Base-by-base conservation (phyloP, 2,888 invertebrate species). In the Pardosa pseudoannulata region DNA sequence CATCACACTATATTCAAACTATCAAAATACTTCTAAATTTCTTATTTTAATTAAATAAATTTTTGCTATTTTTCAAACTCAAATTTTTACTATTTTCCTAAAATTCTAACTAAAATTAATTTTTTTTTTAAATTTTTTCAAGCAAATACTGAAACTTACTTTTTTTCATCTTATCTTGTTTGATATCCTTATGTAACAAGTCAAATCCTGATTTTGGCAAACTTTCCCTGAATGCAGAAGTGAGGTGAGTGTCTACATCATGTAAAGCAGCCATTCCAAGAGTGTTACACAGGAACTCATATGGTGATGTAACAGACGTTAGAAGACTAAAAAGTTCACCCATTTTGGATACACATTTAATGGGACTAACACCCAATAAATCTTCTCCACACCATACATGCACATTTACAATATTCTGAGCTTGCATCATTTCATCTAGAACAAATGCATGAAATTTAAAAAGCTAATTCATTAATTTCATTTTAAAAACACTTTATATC, bases 241-340 rank as follows among this genome's bases (percentile, higher is more conserved):
- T 93, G 93, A 97, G 93, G 94, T 96, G 96, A 89, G 94, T 94
- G 91, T 97, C 96, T 88, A 97, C 91, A 89, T 95, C 95, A 88
- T 96, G 96, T 2, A 94, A 94, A 0, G 95, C 94, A 90, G 95
- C 95, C 90, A 96, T 95, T 31, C 96, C 96, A 88, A 96, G 92
- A 0, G 96, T 95, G 94, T 95, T 96, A 90, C 96, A 96, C 95
- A 97, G 96, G 90, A 96, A 96, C 91, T 96, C 96, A 74, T 96
- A 92, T 0, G 96, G 96, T 89, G 96, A 95, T 79, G 85, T 79
- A 7, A 95, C 94, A 5, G 95, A 94, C 46, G 96, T 93, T 78
- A 97, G 92, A 90, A 97, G 93, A 90, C 96, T 96, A 91, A 96
- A 96, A 78, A 97, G 92, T 91, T 97, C 96, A 39, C 96, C 93